Percentiles rank a stretch among this genome's conserved stretches.
Evolutionary conservation across 2,113 vertebrate genomes (phyloP).

Genomic region (human): DNA sequence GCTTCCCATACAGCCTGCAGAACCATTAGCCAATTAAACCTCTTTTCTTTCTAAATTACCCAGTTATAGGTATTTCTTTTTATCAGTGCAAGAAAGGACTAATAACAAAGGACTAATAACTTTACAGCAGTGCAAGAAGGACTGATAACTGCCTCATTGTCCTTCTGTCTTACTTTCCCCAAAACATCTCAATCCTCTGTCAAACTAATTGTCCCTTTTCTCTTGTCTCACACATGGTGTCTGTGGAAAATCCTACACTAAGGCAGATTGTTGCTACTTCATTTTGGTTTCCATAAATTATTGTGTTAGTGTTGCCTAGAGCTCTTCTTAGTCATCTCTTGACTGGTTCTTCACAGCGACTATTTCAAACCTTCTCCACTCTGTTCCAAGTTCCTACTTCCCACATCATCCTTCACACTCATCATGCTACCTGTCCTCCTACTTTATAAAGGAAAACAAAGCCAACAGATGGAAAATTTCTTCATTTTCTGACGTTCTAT

Average conservation of each 20-base stretch:
- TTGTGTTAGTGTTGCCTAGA: neutral
- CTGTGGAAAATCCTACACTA: neutral
- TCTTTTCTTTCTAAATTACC: too few species aligned
- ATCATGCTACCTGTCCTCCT: conserved; percentile 12
- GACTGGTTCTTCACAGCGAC: neutral
- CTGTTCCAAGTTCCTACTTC: neutral
- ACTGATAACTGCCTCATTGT: neutral
- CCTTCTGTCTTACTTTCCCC: neutral
- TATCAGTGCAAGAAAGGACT: too few species aligned
- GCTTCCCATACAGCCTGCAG: too few species aligned
- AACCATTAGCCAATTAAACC: too few species aligned
- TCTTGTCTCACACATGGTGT: neutral
- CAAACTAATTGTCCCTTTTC: neutral
- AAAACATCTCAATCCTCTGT: too few species aligned
- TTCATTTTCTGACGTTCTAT: neutral
- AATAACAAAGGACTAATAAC: too few species aligned
- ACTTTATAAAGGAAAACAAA: neutral
- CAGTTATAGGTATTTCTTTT: too few species aligned
- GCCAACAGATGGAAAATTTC: neutral
- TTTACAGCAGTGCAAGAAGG: too few species aligned
- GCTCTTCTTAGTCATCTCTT: neutral
- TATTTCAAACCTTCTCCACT: neutral
- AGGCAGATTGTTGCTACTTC: neutral
- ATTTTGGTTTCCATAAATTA: neutral
- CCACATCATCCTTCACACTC: neutral